Conservation (phyloP, 2,113 vertebrate species). For the Chroicocephalus ridibundus region DNA sequence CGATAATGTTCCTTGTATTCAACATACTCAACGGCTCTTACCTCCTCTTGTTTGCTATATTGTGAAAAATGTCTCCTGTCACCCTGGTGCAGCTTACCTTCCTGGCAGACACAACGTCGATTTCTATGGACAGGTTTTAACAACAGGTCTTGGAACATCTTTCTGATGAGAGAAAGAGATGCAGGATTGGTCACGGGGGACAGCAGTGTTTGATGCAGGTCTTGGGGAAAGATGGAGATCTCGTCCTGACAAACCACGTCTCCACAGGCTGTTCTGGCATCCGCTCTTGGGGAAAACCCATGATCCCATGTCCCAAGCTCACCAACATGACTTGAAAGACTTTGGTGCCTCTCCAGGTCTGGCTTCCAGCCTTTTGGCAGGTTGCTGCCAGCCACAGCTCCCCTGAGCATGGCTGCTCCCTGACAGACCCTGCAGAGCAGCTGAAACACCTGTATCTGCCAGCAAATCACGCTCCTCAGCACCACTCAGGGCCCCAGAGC, state of each 20-base stretch:
- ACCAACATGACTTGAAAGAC: neutral
- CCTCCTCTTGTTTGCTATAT: neutral
- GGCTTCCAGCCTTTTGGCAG: accelerated
- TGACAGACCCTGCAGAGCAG: neutral
- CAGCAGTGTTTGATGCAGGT: neutral
- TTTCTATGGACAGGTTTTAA: neutral
- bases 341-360: neutral
- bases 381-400: neutral
- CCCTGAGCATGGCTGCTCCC: neutral
- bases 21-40: neutral
- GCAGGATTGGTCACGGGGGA: neutral
- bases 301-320: neutral
- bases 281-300: neutral
- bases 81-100: neutral
- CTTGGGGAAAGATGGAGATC: neutral
- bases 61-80: neutral
- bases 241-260: neutral
- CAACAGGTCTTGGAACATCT: neutral
- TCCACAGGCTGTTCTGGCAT: neutral
- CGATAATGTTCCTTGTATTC: neutral
- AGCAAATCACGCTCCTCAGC: neutral
- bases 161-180: neutral
- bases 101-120: accelerated
- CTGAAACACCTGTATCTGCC: neutral
- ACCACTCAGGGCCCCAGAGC: accelerated